These are phyloP conservation scores for Bombus polaris DNA, from an alignment of 1,140 invertebrate genomes.

Conservation along the genomic window DNA sequence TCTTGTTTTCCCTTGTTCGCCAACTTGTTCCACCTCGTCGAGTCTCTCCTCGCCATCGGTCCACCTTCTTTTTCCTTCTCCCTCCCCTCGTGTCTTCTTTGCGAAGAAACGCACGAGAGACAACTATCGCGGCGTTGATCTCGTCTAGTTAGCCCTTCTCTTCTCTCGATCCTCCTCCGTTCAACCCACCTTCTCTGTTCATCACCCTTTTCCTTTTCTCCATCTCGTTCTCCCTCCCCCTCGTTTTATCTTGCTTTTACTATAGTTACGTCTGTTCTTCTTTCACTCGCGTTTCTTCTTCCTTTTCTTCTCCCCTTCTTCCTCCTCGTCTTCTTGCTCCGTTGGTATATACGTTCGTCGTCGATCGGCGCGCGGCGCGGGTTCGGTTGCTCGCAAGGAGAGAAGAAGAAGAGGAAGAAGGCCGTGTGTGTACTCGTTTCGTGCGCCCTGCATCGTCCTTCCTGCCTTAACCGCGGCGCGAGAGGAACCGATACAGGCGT, in stretches of 20 bases:
- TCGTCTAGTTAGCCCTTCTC: constrained; percentile 78
- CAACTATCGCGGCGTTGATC: constrained; percentile 76
- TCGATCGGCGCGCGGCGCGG: constrained; percentile 11
- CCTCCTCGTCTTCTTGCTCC: background rate
- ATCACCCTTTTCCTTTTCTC: background rate
- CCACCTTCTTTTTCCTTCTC: background rate
- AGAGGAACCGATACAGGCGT: constrained; percentile 62
- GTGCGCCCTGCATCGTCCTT: constrained; percentile 48
- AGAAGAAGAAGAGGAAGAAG: background rate
- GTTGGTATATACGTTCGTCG: background rate
- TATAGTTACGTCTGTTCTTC: background rate
- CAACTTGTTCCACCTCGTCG: background rate
- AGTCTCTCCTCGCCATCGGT: background rate
- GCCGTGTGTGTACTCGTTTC: constrained; percentile 32
- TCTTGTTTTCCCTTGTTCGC: constrained; percentile 24
- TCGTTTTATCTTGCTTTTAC: background rate
- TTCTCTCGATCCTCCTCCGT: constrained; percentile 42
- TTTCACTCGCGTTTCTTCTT: background rate
- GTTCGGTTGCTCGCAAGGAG: background rate
- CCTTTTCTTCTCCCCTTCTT: background rate
- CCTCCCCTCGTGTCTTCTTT: constrained; percentile 35
- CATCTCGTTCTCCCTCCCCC: background rate
- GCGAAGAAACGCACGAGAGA: constrained; percentile 69
- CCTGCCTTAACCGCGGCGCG: constrained; percentile 52
- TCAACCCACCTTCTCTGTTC: constrained; percentile 2